A percentile compares a stretch with the other conserved stretches of the same genome.
These are phyloP conservation scores for Esox masquinongy DNA, from an alignment of 2,797 vertebrate species.

Conservation along the genomic window DNA sequence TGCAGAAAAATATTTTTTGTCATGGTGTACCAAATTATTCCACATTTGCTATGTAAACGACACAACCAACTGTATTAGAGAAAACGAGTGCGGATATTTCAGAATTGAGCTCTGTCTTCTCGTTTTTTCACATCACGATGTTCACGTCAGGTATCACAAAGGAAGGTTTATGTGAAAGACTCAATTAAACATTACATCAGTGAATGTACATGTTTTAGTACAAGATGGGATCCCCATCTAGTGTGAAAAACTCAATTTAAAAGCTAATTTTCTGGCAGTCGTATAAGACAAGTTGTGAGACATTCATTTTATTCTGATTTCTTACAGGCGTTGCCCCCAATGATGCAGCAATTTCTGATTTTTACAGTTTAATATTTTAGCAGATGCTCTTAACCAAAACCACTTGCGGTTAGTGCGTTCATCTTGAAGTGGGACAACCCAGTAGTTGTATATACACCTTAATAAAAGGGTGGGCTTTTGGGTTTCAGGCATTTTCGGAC, in stretches of 20 bases:
- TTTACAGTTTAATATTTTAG: too few species aligned
- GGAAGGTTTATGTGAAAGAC: not conserved
- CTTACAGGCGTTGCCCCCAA: too few species aligned
- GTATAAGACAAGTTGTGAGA: not conserved
- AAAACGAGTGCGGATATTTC: not conserved
- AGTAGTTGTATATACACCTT: too few species aligned
- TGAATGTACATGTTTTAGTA: not conserved
- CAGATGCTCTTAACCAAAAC: too few species aligned
- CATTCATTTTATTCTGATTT: not conserved
- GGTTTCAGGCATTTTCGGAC: too few species aligned
- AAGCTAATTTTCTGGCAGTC: not conserved
- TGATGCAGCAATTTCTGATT: too few species aligned
- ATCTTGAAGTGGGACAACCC: too few species aligned
- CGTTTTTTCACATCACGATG: not conserved
- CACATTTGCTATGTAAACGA: not conserved
- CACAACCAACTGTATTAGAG: not conserved
- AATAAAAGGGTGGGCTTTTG: too few species aligned
- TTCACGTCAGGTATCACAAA: not conserved
- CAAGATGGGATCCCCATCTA: not conserved
- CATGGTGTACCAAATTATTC: not conserved
- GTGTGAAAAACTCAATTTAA: not conserved
- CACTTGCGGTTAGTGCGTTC: too few species aligned
- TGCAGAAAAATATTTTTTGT: not conserved
- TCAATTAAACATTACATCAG: not conserved
- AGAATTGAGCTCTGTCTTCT: not conserved